Conservation (phyloP, 1,140 invertebrate species). For the Melitaea cinxia region DNA sequence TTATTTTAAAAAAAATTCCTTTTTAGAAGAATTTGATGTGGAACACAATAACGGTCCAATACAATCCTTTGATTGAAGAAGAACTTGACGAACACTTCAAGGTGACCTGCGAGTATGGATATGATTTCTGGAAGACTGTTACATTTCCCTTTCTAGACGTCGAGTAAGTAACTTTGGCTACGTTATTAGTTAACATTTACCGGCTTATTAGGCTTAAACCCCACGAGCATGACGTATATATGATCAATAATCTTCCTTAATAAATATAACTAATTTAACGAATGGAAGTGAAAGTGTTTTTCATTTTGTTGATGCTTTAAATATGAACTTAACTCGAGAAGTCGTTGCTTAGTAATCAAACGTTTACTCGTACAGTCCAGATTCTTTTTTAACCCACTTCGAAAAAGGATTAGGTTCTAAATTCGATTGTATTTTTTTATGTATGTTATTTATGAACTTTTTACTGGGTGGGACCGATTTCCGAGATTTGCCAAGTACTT, state of each 20-base stretch:
- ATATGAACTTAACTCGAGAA: neutral
- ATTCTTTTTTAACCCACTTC: too few relatives aligned
- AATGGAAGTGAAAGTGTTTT: constrained; percentile 39
- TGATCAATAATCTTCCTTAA: constrained; percentile 17
- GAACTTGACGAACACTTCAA: constrained; percentile 97
- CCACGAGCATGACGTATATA: neutral
- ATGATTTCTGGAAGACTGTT: constrained; percentile 98
- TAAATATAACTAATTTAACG: too few relatives aligned
- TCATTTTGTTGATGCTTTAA: constrained; percentile 16
- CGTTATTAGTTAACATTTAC: too few relatives aligned
- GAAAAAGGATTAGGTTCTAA: too few relatives aligned
- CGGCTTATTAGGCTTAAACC: too few relatives aligned
- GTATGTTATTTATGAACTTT: too few relatives aligned
- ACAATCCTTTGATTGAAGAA: constrained; percentile 96
- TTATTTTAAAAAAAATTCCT: constrained; percentile 4
- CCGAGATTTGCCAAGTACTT: too few relatives aligned
- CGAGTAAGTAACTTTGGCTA: constrained; percentile 87
- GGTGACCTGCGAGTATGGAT: constrained; percentile 97
- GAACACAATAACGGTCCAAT: constrained; percentile 97
- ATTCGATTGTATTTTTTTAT: too few relatives aligned
- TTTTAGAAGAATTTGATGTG: constrained; percentile 96
- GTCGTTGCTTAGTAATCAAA: too few relatives aligned
- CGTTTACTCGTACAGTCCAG: too few relatives aligned
- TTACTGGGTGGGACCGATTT: too few relatives aligned
- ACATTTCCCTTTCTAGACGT: constrained; percentile 97